Percentiles rank a stretch among this genome's conserved stretches.
Evolutionary conservation across 1,140 invertebrate genomes (phyloP).

Genomic region (Meloidogyne floridensis): DNA sequence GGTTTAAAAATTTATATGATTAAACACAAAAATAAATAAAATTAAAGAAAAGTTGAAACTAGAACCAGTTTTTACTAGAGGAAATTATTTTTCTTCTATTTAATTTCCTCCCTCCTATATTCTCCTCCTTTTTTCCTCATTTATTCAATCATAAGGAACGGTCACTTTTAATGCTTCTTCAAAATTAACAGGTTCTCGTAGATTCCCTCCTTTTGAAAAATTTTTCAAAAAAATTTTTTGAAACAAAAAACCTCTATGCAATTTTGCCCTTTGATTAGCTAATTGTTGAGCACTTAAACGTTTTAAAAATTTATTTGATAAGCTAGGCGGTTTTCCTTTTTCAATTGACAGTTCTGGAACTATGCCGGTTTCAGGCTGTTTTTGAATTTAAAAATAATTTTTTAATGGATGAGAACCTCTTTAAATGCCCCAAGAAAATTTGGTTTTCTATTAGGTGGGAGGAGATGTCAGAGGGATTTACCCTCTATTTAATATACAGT

Average conservation of each 20-base stretch:
- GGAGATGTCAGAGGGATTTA: no score
- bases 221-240: no score
- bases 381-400: neutral
- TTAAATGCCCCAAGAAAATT: no score
- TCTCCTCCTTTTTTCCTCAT: no score
- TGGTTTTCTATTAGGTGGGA: no score
- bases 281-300: constrained; percentile 28
- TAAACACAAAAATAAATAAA: no score
- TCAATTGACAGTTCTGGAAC: constrained; percentile 25
- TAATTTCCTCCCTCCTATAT: neutral
- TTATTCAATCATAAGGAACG: constrained; percentile 25
- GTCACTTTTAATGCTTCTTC: constrained; percentile 39
- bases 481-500: no score
- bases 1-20: no score
- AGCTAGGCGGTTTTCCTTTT: constrained; percentile 2
- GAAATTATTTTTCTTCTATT: neutral
- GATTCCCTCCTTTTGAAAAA: constrained; percentile 22
- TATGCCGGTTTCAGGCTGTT: neutral
- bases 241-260: constrained; percentile 26
- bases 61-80: no score
- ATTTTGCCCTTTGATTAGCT: constrained; percentile 13
- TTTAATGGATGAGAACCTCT: no score
- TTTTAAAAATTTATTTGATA: constrained; percentile 33
- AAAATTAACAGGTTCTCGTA: constrained; percentile 25
- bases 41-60: no score